phyloP scores from a whole-genome alignment of 2,888 invertebrate genomes.

The Elmis aenea region DNA sequence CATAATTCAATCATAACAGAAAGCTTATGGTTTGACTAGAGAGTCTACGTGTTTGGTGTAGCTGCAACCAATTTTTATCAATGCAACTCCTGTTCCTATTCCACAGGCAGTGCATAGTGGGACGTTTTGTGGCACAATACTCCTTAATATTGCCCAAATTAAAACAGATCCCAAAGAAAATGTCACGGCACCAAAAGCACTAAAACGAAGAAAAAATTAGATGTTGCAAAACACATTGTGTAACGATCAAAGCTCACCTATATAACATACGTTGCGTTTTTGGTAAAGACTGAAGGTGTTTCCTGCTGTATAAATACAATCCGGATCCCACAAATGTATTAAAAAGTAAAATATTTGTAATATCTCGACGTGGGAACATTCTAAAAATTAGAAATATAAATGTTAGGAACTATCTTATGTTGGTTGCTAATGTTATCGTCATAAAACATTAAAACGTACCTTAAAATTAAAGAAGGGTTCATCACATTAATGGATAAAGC shows the following conservation, averaged over 20 bases:
- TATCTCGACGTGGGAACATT: conserved; percentile 66
- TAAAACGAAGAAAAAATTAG: too few relatives aligned
- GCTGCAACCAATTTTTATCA: conserved; percentile 47
- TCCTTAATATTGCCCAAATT: conserved; percentile 80
- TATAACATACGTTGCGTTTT: conserved; percentile 60
- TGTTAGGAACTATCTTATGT: background rate
- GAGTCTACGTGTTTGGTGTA: conserved; percentile 42
- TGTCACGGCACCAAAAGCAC: conserved; percentile 66
- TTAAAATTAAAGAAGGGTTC: conserved; percentile 73
- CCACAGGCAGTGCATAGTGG: conserved; percentile 64
- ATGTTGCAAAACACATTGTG: conserved; percentile 18
- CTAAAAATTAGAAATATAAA: conserved; percentile 49
- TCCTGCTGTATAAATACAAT: conserved; percentile 75
- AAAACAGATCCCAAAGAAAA: conserved; percentile 88
- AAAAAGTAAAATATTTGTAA: conserved; percentile 76
- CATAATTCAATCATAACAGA: too few relatives aligned
- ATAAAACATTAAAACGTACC: conserved; percentile 47
- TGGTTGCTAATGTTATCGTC: background rate
- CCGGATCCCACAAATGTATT: conserved; percentile 79
- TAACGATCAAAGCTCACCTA: conserved; percentile 50
- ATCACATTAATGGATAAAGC: conserved; percentile 77
- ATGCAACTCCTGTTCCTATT: conserved; percentile 61
- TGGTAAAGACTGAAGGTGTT: conserved; percentile 65
- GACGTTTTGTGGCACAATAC: conserved; percentile 67
- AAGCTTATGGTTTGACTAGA: conserved; percentile 22